A percentile compares a stretch with the other conserved stretches of the same genome.
These are phyloP conservation scores for Morone saxatilis DNA, from an alignment of 2,113 vertebrate species.

Conservation along the genomic window DNA sequence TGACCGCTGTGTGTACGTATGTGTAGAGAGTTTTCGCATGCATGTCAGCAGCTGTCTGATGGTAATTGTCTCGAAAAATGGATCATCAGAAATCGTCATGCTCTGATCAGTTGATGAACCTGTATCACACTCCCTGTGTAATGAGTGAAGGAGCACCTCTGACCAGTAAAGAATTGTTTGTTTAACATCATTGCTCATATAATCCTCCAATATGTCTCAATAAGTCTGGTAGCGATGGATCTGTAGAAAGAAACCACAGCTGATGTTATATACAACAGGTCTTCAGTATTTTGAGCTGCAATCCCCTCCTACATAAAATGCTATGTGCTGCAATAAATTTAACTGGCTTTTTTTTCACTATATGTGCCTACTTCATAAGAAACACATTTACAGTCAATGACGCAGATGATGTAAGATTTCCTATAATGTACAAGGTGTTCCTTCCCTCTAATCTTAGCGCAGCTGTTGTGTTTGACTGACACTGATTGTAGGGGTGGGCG, in stretches of 20 bases:
- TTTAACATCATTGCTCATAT: conserved; percentile 9
- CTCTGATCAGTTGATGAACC: conserved; percentile 35
- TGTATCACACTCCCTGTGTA: conserved; percentile 5
- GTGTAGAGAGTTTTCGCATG: not conserved
- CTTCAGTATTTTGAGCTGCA: not conserved
- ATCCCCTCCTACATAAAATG: conserved; percentile 10
- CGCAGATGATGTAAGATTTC: not conserved
- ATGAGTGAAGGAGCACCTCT: conserved; percentile 12
- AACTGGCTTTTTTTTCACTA: not conserved
- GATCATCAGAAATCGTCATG: conserved; percentile 28
- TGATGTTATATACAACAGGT: conserved; percentile 14
- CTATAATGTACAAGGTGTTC: conserved; percentile 2
- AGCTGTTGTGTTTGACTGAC: not conserved
- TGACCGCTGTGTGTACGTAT: conserved; percentile 39
- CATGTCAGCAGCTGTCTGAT: conserved; percentile 23
- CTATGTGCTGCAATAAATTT: conserved; percentile 4
- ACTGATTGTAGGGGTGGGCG: not conserved
- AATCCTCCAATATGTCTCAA: conserved; percentile 19
- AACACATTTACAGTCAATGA: not conserved
- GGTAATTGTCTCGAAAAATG: conserved; percentile 32
- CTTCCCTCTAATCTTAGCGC: not conserved
- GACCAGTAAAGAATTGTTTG: conserved; percentile 15
- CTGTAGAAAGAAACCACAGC: conserved; percentile 3
- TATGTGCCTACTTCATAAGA: conserved; percentile 1
- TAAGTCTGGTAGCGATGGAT: not conserved